Conservation (phyloP, 2,888 invertebrate species). For the Miltochrista miniata region DNA sequence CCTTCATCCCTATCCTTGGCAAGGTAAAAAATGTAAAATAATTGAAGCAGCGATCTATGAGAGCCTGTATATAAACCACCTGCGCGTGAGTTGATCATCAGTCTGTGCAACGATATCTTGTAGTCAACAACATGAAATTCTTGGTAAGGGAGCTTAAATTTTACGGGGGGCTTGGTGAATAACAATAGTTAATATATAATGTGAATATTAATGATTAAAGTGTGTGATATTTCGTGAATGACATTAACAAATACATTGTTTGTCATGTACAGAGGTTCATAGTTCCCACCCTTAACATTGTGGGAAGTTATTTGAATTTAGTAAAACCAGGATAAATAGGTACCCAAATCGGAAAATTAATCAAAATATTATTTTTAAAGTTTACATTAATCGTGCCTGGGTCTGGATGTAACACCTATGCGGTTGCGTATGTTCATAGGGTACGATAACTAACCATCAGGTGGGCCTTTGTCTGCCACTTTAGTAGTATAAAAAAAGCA, state of each 20-base stretch:
- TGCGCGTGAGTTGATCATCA: slow-evolving; percentile 51
- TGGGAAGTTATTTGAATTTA: too few species aligned
- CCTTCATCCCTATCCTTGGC: slow-evolving; percentile 54
- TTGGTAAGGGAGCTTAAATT: slow-evolving; percentile 55
- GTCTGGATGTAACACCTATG: too few species aligned
- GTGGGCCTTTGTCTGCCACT: too few species aligned
- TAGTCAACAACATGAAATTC: slow-evolving; percentile 69
- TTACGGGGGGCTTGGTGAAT: slow-evolving; percentile 9
- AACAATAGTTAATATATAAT: not conserved
- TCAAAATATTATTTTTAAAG: too few species aligned
- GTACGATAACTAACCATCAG: too few species aligned
- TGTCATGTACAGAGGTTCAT: too few species aligned
- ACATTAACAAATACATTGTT: not conserved
- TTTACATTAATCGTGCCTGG: too few species aligned
- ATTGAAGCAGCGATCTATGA: slow-evolving; percentile 30
- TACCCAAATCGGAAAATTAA: too few species aligned
- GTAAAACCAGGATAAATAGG: too few species aligned
- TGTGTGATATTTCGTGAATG: not conserved
- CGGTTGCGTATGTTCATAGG: too few species aligned
- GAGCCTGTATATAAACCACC: slow-evolving; percentile 52
- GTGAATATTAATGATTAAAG: not conserved
- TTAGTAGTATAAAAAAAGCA: too few species aligned
- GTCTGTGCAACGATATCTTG: slow-evolving; percentile 49
- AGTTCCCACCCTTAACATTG: too few species aligned
- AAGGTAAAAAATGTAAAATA: slow-evolving; percentile 45